phyloP scores from a whole-genome alignment of 2,797 vertebrate genomes.

The Vespertilio murinus region DNA sequence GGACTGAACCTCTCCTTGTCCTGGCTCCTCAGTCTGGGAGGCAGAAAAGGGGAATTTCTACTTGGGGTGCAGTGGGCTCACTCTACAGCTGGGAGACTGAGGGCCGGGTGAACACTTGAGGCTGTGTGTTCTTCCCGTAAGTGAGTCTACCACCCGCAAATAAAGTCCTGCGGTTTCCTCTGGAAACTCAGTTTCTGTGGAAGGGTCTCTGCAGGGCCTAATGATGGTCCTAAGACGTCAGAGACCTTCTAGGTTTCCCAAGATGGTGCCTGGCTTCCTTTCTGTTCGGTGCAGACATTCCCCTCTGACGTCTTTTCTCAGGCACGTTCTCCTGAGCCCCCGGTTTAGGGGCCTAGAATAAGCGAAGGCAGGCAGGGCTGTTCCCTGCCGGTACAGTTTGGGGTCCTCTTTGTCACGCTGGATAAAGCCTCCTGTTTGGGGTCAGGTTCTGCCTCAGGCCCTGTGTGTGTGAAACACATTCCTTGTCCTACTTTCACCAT shows the following conservation, averaged over 20 bases:
- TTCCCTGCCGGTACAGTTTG: neutral
- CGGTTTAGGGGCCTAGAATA: neutral
- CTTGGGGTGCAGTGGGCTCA: neutral
- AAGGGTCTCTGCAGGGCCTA: neutral
- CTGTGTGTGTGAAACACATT: fast-evolving
- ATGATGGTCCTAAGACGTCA: neutral
- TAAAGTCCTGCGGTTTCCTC: neutral
- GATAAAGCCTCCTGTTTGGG: neutral
- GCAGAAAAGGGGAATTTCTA: neutral
- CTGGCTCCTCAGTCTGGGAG: neutral
- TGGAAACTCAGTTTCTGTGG: neutral
- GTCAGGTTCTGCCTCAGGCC: neutral
- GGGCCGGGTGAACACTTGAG: neutral
- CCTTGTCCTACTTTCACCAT: neutral
- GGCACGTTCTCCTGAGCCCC: neutral
- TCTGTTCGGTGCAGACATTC: neutral
- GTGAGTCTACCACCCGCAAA: neutral
- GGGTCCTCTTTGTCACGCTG: neutral
- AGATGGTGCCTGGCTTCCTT: neutral
- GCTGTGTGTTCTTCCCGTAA: neutral
- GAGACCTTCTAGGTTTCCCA: neutral
- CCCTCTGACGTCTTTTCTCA: neutral
- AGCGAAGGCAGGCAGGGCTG: neutral
- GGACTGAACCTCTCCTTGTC: neutral
- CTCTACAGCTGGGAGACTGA: neutral